Conservation (phyloP, 2,113 vertebrate species). For the Ursus arctos region DNA sequence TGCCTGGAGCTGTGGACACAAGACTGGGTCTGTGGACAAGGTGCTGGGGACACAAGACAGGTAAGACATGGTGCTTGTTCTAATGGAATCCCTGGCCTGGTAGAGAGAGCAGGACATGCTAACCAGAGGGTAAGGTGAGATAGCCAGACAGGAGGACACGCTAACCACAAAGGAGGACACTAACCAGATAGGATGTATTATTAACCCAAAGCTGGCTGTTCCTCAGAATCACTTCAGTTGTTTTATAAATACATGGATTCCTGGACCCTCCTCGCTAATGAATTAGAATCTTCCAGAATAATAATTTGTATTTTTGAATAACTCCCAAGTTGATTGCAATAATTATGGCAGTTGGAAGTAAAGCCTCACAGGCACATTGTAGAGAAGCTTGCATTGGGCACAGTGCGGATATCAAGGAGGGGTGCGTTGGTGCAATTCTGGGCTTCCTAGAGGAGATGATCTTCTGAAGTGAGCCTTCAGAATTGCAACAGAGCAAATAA, state of each 20-base stretch:
- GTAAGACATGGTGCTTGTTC: background rate
- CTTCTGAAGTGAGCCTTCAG: background rate
- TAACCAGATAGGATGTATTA: background rate
- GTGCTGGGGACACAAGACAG: background rate
- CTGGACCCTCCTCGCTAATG: background rate
- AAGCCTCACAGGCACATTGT: background rate
- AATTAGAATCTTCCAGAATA: background rate
- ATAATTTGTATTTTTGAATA: background rate
- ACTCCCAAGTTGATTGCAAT: background rate
- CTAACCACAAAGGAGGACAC: background rate
- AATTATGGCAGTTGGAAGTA: background rate
- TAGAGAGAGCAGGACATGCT: background rate
- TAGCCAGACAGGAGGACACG: background rate
- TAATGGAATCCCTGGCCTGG: background rate
- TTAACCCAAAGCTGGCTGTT: background rate
- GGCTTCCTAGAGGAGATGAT: background rate
- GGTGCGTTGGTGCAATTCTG: background rate
- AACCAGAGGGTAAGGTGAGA: background rate
- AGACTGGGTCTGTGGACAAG: background rate
- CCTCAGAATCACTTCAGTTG: background rate
- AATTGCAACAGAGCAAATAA: background rate
- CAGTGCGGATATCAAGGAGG: background rate
- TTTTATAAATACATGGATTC: slow-evolving; percentile 24
- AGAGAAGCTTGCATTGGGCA: background rate
- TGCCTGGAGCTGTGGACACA: background rate